A percentile compares a stretch with the other conserved stretches of the same genome.
Evolutionary conservation across 2,113 vertebrate genomes (phyloP).

Genomic region (Semnornis frantzii): DNA sequence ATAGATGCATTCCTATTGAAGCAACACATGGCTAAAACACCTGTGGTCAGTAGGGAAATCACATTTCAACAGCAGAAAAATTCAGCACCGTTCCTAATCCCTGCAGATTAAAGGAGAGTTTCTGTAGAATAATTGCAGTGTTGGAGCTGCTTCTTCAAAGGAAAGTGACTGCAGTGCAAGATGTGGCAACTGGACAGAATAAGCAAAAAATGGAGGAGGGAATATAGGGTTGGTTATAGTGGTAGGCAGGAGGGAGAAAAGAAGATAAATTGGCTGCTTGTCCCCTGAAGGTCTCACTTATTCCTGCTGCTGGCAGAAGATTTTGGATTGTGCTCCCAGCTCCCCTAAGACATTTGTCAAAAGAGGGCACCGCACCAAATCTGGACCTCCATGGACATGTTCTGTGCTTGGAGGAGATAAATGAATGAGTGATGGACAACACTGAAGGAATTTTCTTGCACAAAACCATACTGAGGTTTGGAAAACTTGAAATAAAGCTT

Average conservation of each 20-base stretch:
- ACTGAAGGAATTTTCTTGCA: neutral
- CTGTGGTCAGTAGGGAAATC: constrained; percentile 43
- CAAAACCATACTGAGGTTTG: neutral
- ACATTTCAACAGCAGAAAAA: neutral
- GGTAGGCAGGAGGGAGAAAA: neutral
- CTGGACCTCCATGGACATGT: neutral
- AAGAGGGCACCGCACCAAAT: neutral
- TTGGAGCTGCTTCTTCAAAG: neutral
- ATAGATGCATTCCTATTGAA: neutral
- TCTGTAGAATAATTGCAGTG: constrained; percentile 46
- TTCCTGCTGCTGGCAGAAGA: neutral
- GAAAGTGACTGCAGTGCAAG: neutral
- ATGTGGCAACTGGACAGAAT: constrained; percentile 11
- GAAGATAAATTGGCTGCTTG: neutral
- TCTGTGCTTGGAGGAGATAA: neutral
- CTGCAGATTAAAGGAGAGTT: constrained; percentile 33
- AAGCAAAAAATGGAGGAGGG: constrained; percentile 2
- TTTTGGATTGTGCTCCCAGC: neutral
- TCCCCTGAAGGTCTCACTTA: neutral
- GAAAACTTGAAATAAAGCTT: neutral
- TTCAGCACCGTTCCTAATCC: constrained; percentile 42
- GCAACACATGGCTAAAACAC: neutral
- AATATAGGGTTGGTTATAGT: neutral
- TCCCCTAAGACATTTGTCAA: neutral
- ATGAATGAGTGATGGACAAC: neutral